These are phyloP conservation scores for Pseudomyrmex concolor DNA, from an alignment of 1,140 invertebrate genomes.

Conservation along the genomic window DNA sequence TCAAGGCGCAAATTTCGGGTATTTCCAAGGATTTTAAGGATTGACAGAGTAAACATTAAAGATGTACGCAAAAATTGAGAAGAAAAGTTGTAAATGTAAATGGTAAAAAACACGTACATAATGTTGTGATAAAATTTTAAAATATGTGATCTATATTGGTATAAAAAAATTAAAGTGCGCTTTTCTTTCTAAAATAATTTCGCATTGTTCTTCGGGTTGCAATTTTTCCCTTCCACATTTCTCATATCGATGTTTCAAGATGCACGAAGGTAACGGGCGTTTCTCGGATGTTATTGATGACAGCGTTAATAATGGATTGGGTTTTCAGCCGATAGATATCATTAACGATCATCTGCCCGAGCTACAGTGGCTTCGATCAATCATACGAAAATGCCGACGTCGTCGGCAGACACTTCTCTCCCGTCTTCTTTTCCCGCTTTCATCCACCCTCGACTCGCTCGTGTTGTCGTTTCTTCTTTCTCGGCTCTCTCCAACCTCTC, in stretches of 20 bases:
- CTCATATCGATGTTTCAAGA: slow-evolving; percentile 51
- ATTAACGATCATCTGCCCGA: slow-evolving; percentile 73
- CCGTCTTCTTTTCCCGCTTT: slow-evolving; percentile 56
- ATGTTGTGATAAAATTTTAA: neutral
- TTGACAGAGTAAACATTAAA: neutral
- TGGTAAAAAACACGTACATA: neutral
- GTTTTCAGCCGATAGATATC: slow-evolving; percentile 73
- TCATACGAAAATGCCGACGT: slow-evolving; percentile 74
- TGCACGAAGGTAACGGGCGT: slow-evolving; percentile 17
- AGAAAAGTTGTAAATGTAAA: neutral
- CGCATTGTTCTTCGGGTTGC: slow-evolving; percentile 6
- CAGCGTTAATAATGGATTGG: slow-evolving; percentile 74
- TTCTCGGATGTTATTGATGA: slow-evolving; percentile 70
- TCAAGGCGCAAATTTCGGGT: neutral
- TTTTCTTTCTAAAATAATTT: slow-evolving; percentile 4
- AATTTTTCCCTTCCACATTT: slow-evolving; percentile 13
- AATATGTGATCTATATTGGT: neutral
- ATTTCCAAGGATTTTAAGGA: neutral
- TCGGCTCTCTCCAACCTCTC: slow-evolving; percentile 37
- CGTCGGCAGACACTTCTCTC: slow-evolving; percentile 70
- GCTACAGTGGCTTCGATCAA: slow-evolving; percentile 75
- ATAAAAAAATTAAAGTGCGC: neutral
- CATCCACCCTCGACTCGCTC: slow-evolving; percentile 58
- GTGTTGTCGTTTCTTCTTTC: slow-evolving; percentile 75
- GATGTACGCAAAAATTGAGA: neutral